Percentiles rank a stretch among this genome's conserved stretches.
Conservation (phyloP, 2,888 invertebrate genomes). For the Dicyrtomina minuta region DNA sequence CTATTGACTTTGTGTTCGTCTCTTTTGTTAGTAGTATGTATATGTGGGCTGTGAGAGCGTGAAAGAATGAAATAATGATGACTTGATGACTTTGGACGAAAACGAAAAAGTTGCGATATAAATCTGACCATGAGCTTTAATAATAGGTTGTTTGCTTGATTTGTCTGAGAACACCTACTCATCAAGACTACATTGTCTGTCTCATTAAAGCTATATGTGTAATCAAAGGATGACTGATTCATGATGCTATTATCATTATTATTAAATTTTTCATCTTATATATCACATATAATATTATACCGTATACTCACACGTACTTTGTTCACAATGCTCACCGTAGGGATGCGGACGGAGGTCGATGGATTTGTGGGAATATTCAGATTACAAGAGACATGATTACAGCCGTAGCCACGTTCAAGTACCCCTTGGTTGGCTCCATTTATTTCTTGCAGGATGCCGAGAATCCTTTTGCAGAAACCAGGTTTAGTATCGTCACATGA, state of each 20-base stretch:
- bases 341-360: slow-evolving; percentile 54
- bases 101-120: no score
- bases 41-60: no score
- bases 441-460: slow-evolving; percentile 77
- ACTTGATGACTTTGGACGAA: no score
- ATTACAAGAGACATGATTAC: slow-evolving; percentile 65
- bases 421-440: slow-evolving; percentile 83
- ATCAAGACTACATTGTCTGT: slow-evolving; percentile 16
- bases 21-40: no score
- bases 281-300: no score
- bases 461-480: slow-evolving; percentile 79
- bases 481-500: slow-evolving; percentile 33
- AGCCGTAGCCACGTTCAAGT: slow-evolving; percentile 78
- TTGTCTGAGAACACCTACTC: slow-evolving; percentile 15
- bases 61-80: no score
- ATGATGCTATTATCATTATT: no score
- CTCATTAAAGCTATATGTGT: slow-evolving; percentile 2
- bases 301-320: no score
- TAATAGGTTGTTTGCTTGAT: slow-evolving; percentile 16
- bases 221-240: no score
- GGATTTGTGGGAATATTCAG: slow-evolving; percentile 59
- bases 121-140: not conserved
- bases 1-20: no score
- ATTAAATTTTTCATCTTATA: no score
- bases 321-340: slow-evolving; percentile 18